A percentile compares a stretch with the other conserved stretches of the same genome.
Conservation (phyloP, 2,888 invertebrate species). For the Caenorhabditis macrosperma region DNA sequence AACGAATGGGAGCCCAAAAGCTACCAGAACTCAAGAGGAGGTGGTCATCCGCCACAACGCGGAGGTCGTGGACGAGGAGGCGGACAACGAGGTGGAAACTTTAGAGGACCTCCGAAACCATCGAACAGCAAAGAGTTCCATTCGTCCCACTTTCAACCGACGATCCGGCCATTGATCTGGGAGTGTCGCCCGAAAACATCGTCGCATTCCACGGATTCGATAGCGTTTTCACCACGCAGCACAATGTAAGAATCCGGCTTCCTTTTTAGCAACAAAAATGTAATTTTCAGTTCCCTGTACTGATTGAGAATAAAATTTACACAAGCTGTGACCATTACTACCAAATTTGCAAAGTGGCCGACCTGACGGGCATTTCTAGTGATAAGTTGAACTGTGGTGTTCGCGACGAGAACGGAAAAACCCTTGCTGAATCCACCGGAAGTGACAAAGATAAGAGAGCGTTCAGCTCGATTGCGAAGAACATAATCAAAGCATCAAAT, state of each 20-base stretch:
- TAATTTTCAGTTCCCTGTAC: constrained; percentile 60
- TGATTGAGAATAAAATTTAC: constrained; percentile 65
- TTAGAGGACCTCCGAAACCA: constrained; percentile 22
- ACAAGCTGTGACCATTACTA: constrained; percentile 70
- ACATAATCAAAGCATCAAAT: constrained; percentile 28
- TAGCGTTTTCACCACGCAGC: constrained; percentile 67
- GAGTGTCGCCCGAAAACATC: constrained; percentile 57
- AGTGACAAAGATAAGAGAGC: constrained; percentile 3
- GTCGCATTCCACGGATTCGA: constrained; percentile 65
- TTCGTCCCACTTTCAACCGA: constrained; percentile 32
- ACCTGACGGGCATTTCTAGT: constrained; percentile 50
- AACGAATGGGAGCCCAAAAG: constrained; percentile 13
- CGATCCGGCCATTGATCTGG: constrained; percentile 40
- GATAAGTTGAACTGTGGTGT: constrained; percentile 54
- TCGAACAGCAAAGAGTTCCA: constrained; percentile 39
- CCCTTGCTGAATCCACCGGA: background rate
- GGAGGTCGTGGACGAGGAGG: constrained; percentile 11
- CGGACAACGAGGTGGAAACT: constrained; percentile 19
- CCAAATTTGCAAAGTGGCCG: constrained; percentile 64
- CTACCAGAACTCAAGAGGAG: background rate
- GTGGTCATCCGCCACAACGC: background rate
- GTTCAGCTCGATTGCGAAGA: constrained; percentile 37
- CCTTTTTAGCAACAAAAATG: background rate
- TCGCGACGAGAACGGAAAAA: constrained; percentile 52
- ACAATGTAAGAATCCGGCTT: constrained; percentile 47